Evolutionary conservation across 2,113 vertebrate genomes (phyloP).

Genomic region (Malurus alboscapulatus): DNA sequence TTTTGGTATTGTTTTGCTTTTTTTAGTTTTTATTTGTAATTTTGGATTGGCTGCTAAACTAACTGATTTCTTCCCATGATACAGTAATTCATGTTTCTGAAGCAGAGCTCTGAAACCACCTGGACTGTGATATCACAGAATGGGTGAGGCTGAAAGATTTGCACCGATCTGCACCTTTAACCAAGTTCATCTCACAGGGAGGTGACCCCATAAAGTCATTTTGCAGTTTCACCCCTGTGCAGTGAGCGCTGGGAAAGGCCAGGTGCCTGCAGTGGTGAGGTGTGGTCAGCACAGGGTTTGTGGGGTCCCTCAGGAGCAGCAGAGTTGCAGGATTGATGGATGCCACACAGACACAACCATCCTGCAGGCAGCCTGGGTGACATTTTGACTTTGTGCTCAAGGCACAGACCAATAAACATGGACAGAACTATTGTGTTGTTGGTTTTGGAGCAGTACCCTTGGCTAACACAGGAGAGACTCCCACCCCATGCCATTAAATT

Average conservation of each 20-base stretch:
- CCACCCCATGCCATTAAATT: fast-evolving
- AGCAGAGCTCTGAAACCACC: not conserved
- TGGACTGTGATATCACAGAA: not conserved
- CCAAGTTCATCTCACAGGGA: not conserved
- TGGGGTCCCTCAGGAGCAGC: not conserved
- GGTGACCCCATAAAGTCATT: not conserved
- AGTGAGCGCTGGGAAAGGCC: not conserved
- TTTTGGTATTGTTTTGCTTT: not conserved
- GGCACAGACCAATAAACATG: not conserved
- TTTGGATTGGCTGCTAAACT: not conserved
- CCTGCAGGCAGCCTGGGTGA: fast-evolving
- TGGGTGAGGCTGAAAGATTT: not conserved
- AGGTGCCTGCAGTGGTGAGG: not conserved
- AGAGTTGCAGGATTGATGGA: not conserved
- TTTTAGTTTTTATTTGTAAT: not conserved
- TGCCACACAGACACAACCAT: not conserved
- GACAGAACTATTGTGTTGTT: not conserved
- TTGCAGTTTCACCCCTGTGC: not conserved
- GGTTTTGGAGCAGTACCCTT: not conserved
- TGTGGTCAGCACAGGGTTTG: fast-evolving
- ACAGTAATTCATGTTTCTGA: not conserved
- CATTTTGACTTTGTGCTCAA: not conserved
- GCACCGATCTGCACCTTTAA: not conserved
- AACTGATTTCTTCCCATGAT: fast-evolving
- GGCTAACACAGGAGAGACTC: not conserved